Evolutionary conservation across 2,888 invertebrate species (phyloP), one percentile per base, ranked within the genome.

Genomic region (Lithophane socia): DNA sequence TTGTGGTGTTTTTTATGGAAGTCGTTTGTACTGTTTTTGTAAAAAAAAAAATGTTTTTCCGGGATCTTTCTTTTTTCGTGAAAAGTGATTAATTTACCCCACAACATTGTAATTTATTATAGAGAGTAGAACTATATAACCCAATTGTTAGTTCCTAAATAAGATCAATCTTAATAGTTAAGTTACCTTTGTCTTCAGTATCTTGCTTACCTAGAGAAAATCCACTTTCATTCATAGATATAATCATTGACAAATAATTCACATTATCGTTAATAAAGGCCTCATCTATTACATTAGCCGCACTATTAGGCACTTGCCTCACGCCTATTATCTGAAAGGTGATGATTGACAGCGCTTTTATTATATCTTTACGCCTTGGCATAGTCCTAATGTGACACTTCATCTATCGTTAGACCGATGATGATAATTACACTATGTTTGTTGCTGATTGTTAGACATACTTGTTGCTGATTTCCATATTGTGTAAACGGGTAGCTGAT

Each of bases 361-460:
- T 70, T 21, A 56, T 12, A n/a, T n/a, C 49, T 73, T 73, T 29
- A 56, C 9, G 37, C 18, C 56, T 75, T 79, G 83, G 74, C 86
- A 29, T 29, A 60, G 42, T 60, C 52, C 24, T 73, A 63, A 79
- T 79, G 29, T 37, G 37, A 56, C 44, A 21, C 18, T 56, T 58
- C 49, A 82, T 84, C 67, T 73, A 74, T 75, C 61, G 24, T 69
- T 56, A 67, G 49, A 10, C 58, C 44, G 1, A 29, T 47, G 65
- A 29, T 63, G 56, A 29, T 71, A 60, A 71, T 60, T 10, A 63
- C 7, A 52, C 24, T 9, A 21, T 75, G 18, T 72, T 47, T 58
- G 67, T 70, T n/a, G n/a, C n/a, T n/a, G n/a, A n/a, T n/a, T n/a
- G n/a, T n/a, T n/a, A n/a, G n/a, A 37, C 24, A 9, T 37, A 5